phyloP scores from a whole-genome alignment of 2,113 vertebrate species.

The Bambusicola thoracicus region DNA sequence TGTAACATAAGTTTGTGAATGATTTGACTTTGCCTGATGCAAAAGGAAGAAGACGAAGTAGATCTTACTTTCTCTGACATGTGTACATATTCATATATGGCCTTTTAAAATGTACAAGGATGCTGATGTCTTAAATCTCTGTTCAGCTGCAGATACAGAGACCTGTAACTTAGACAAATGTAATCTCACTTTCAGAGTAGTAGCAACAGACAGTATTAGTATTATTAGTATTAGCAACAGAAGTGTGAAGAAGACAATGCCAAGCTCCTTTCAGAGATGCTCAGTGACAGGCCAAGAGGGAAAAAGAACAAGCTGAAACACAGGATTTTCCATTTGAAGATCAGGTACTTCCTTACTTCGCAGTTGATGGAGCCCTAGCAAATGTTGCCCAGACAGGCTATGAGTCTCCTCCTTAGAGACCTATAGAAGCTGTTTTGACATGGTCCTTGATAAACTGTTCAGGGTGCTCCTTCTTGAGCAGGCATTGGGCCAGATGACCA shows the following conservation, averaged over 20 bases:
- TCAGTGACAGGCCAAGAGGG: neutral
- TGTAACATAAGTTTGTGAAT: neutral
- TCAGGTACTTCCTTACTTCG: neutral
- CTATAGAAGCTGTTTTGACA: neutral
- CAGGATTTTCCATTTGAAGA: neutral
- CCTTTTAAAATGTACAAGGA: neutral
- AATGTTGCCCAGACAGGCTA: neutral
- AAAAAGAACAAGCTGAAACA: neutral
- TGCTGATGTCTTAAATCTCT: neutral
- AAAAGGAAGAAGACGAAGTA: neutral
- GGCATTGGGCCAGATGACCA: neutral
- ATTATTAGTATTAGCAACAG: neutral
- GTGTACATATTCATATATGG: neutral
- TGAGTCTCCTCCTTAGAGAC: neutral
- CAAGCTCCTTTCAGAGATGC: neutral
- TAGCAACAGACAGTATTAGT: rapidly evolving
- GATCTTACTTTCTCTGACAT: neutral
- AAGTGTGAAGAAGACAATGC: neutral
- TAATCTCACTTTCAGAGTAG: neutral
- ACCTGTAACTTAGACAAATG: neutral
- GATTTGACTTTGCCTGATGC: neutral
- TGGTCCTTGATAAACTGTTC: neutral
- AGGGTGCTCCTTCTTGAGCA: neutral
- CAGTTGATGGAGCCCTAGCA: neutral
- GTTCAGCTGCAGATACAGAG: neutral